Conservation (phyloP, 1,140 invertebrate species). For the Neodiprion fabricii region DNA sequence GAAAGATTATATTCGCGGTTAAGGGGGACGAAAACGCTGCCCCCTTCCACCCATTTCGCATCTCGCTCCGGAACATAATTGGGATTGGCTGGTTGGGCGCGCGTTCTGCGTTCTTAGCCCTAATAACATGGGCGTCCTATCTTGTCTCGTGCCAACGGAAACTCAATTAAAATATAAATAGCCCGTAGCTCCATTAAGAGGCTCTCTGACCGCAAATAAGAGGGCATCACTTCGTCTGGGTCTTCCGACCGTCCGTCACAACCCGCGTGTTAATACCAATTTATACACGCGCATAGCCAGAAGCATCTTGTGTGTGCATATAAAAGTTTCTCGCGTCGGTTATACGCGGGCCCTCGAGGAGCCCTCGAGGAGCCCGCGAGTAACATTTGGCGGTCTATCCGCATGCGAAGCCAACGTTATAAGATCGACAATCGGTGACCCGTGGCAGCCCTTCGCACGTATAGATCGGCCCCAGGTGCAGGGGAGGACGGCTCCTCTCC, state of each 20-base stretch:
- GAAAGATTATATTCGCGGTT: neutral
- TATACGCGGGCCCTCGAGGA: neutral
- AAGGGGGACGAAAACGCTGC: neutral
- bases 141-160: constrained; percentile 6
- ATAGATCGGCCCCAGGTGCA: neutral
- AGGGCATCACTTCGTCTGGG: constrained; percentile 5
- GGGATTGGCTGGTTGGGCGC: neutral
- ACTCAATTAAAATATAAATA: constrained; percentile 8
- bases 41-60: neutral
- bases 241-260: neutral
- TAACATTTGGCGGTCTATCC: neutral
- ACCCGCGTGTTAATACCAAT: neutral
- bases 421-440: neutral
- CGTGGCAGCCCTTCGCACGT: neutral
- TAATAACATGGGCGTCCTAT: constrained; percentile 5
- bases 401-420: neutral
- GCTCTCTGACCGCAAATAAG: neutral
- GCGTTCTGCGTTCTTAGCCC: neutral
- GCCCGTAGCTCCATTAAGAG: constrained; percentile 3
- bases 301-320: no score
- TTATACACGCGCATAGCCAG: neutral
- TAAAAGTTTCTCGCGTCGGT: neutral
- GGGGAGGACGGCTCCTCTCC: neutral
- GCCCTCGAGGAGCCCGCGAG: neutral
- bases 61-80: neutral